Evolutionary conservation across 1,140 invertebrate genomes (phyloP), one percentile per base, ranked within the genome.

Genomic region (Pseudomyrmex dendroicus): DNA sequence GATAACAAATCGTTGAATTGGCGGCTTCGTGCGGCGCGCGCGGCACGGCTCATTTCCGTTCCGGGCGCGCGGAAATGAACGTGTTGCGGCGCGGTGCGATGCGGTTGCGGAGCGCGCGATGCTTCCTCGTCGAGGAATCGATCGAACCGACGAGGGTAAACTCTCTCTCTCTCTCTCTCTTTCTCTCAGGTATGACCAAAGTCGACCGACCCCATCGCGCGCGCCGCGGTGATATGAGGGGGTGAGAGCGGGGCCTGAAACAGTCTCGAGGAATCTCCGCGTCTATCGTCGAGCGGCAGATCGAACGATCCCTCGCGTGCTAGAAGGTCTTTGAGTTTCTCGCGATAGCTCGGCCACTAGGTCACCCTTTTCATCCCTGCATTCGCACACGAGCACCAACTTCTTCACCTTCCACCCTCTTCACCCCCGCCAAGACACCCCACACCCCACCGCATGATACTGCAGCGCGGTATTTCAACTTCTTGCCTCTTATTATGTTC

Each of bases 231-330:
- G 57, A 63, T 73, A 63, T 57, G 61, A 46, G 35, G 35, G 35
- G 35, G 35, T 4, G 5, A 35, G 35, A 35, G 35, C 35, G 35
- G 35, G 35, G 5, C 5, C 59, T 44, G 52, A 74, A 82, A 63
- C 57, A 20, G 67, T 56, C 35, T 35, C 44, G 68, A 62, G 62
- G 59, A 73, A 68, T 78, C 17, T 35, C 35, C 35, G 35, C 57
- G 54, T 63, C 56, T 15, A 61, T 84, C 57, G 54, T 59, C 63
- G 44, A n/a, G 73, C 59, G 10, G 4, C 25, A 86, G 83, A 86
- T 86, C 74, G 83, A 84, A 82, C 63, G 64, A 3, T 50, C 68
- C 76, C 70, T 86, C 64, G 85, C 85, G 85, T 86, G 85, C 46
- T 85, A 63, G 84, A 48, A 84, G 44, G 70, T 84, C 73, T 82